phyloP scores from a whole-genome alignment of 2,888 invertebrate species.

The Podabrus alpinus region DNA sequence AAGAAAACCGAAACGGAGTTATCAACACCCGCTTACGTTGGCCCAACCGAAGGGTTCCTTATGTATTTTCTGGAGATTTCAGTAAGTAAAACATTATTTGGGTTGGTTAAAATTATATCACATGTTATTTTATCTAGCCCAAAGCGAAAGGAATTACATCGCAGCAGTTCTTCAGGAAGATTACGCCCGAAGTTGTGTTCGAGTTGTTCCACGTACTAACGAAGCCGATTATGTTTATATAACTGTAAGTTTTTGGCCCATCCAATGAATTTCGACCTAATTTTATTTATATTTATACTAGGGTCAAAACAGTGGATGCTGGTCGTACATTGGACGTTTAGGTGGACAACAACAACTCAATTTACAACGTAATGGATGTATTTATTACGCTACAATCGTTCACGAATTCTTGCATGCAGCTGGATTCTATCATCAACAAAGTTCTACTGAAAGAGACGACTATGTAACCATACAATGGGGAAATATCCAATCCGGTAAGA shows the following conservation, averaged over 20 bases:
- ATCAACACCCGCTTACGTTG: not conserved
- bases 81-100: not conserved
- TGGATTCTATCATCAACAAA: no score
- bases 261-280: not conserved
- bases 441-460: no score
- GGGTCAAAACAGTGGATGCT: constrained; percentile 22
- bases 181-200: not conserved
- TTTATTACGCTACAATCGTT: constrained; percentile 67
- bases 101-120: not conserved
- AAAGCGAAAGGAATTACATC: not conserved
- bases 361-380: constrained; percentile 59
- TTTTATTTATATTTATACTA: not conserved
- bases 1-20: not conserved
- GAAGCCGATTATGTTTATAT: constrained; percentile 9
- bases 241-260: not conserved
- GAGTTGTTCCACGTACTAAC: not conserved
- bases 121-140: not conserved
- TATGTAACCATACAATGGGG: constrained; percentile 75
- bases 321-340: constrained; percentile 17
- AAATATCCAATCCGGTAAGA: constrained; percentile 60
- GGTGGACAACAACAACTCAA: constrained; percentile 22
- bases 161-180: not conserved
- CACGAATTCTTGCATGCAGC: constrained; percentile 80
- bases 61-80: not conserved
- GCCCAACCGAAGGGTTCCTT: not conserved